Conservation (phyloP, 1,140 invertebrate genomes). For the Helicoverpa zea region DNA sequence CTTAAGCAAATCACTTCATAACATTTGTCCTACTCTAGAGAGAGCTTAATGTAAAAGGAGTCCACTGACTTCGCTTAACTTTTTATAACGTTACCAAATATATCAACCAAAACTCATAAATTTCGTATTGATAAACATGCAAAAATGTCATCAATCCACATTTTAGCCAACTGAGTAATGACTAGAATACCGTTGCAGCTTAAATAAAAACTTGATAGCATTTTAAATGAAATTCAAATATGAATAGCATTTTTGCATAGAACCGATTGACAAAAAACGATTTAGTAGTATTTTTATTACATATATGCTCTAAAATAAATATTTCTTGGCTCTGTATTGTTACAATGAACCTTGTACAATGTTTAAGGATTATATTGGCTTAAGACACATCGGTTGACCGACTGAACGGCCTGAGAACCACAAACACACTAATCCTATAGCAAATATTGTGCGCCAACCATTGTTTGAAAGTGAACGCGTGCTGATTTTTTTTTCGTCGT, state of each 20-base stretch:
- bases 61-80: no score
- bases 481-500: slow-evolving; percentile 55
- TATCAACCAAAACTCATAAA: not conserved
- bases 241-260: slow-evolving; percentile 9
- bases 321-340: slow-evolving; percentile 6
- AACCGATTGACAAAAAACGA: slow-evolving; percentile 8
- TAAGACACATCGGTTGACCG: slow-evolving; percentile 40
- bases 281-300: not conserved
- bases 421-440: slow-evolving; percentile 72
- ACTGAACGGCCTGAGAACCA: slow-evolving; percentile 68
- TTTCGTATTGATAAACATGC: not conserved
- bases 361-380: slow-evolving; percentile 40
- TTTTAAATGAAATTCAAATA: slow-evolving; percentile 33
- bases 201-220: slow-evolving; percentile 36
- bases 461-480: slow-evolving; percentile 67
- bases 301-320: slow-evolving; percentile 3
- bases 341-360: slow-evolving; percentile 23
- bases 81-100: no score
- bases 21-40: no score
- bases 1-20: no score
- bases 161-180: not conserved
- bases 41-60: no score
- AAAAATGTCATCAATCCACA: not conserved
- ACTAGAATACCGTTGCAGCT: not conserved
- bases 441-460: slow-evolving; percentile 65